phyloP scores from a whole-genome alignment of 2,888 invertebrate genomes.

The Villa cingulata region DNA sequence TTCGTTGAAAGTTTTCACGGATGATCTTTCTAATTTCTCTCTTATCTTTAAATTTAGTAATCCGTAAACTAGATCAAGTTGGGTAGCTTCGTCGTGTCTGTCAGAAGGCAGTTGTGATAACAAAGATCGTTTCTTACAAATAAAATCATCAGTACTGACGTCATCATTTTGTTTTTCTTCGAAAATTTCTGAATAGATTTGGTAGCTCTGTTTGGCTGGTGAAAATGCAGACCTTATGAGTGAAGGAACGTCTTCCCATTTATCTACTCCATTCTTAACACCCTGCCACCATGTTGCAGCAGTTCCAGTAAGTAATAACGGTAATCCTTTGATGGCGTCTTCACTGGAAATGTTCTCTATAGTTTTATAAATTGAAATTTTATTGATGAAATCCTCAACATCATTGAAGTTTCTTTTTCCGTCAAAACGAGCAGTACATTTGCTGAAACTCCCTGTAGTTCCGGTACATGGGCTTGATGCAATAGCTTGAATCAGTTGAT shows the following conservation, averaged over 20 bases:
- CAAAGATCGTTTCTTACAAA: slow-evolving; percentile 10
- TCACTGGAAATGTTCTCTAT: background rate
- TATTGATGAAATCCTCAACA: slow-evolving; percentile 8
- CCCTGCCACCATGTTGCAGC: slow-evolving; percentile 12
- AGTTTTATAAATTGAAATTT: background rate
- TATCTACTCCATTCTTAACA: slow-evolving; percentile 7
- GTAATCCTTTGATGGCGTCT: background rate
- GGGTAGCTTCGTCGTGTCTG: slow-evolving; percentile 21
- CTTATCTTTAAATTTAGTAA: slow-evolving; percentile 28
- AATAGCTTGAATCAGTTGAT: slow-evolving; percentile 25
- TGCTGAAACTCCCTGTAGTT: slow-evolving; percentile 9
- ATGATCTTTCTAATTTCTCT: slow-evolving; percentile 25
- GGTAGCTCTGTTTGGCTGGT: background rate
- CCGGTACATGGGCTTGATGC: slow-evolving; percentile 18
- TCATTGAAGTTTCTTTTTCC: slow-evolving; percentile 3
- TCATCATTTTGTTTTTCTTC: slow-evolving; percentile 3
- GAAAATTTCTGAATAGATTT: slow-evolving; percentile 2
- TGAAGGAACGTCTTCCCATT: slow-evolving; percentile 6
- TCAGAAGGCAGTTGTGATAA: slow-evolving; percentile 10
- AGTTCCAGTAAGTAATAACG: background rate
- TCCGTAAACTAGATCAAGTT: slow-evolving; percentile 29
- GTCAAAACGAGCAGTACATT: slow-evolving; percentile 1
- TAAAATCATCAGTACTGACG: slow-evolving; percentile 7
- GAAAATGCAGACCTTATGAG: slow-evolving; percentile 6
- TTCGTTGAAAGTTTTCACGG: slow-evolving; percentile 25